Base-by-base conservation (phyloP, 2,113 vertebrate genomes). In the Lates calcarifer region DNA sequence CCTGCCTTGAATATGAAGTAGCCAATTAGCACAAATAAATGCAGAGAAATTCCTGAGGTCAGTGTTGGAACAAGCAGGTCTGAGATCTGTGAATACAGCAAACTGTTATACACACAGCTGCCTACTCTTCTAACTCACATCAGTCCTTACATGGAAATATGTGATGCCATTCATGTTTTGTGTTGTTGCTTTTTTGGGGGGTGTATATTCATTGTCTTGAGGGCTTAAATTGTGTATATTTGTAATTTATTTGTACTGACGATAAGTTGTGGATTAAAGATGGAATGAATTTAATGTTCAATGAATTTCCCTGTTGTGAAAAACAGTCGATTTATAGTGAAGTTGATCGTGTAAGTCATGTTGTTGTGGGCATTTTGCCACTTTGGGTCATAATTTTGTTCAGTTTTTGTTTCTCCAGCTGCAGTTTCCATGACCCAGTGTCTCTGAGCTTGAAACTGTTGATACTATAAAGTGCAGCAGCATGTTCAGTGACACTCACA, bases 221-320 rank as follows among this genome's bases (percentile, higher is more conserved):
- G 47, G 35, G 68, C 37, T 73, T 83, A 64, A 81, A 81, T 83
- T 91, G 79, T 88, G 33, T 66, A 73, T 84, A 77, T 85, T 80
- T 87, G 57, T 92, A 91, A 93, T 91, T 93, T 92, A 90, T 93
- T 92, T 91, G 65, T 86, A 55, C 55, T 86, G 12, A 78, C 77
- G 69, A 58, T 12, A 66, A 80, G 8, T 74, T 79, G 39, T 79
- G 37, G 20, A 76, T 65, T 84, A 26, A 61, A 51, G 29, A 53
- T 81, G 4, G 57, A 60, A 41, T 33, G 33, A 71, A 57, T 20
- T 72, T 39, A 43, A 29, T 37, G 37, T 80, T 58, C 37, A 53
- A 0, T 1, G 47, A 33, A 33, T 60, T 58, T 80, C 29, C 58
- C n/a, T 83, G 64, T 79, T 89, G 65, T 75, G 10, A 64, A 74